Evolutionary conservation across 2,888 invertebrate genomes (phyloP).

Genomic region (Crematogaster levior): DNA sequence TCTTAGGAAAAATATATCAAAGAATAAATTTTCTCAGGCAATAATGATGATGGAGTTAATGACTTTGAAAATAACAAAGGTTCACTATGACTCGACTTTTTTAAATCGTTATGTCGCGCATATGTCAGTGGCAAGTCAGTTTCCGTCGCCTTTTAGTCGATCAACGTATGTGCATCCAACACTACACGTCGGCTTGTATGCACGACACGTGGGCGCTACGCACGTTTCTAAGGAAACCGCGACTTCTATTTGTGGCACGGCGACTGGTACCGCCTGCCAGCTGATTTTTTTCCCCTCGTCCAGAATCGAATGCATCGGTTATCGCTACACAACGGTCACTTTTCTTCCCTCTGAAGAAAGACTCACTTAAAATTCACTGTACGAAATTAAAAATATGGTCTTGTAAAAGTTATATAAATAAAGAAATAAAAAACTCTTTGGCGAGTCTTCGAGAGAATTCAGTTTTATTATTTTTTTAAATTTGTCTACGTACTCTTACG

Average conservation of each 20-base stretch:
- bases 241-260: conserved; percentile 71
- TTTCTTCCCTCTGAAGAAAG: neutral
- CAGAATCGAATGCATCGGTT: conserved; percentile 36
- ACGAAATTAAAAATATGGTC: neutral
- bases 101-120: conserved; percentile 22
- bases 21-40: neutral
- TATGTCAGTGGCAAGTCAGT: conserved; percentile 29
- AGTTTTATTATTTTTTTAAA: neutral
- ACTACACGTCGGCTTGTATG: conserved; percentile 52
- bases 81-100: conserved; percentile 14
- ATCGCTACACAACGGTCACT: neutral
- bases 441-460: neutral
- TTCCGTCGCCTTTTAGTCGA: conserved; percentile 32
- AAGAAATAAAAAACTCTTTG: neutral
- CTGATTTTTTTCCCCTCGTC: conserved; percentile 45
- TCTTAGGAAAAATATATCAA: neutral
- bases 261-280: conserved; percentile 54
- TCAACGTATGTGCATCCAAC: conserved; percentile 29
- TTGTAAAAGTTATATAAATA: neutral
- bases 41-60: neutral
- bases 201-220: conserved; percentile 68
- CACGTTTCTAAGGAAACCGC: conserved; percentile 71
- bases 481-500: neutral
- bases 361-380: neutral
- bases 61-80: neutral